Percentiles rank a stretch among this genome's conserved stretches.
Conservation (phyloP, 2,113 vertebrate species). For the Diphyllodes magnificus region DNA sequence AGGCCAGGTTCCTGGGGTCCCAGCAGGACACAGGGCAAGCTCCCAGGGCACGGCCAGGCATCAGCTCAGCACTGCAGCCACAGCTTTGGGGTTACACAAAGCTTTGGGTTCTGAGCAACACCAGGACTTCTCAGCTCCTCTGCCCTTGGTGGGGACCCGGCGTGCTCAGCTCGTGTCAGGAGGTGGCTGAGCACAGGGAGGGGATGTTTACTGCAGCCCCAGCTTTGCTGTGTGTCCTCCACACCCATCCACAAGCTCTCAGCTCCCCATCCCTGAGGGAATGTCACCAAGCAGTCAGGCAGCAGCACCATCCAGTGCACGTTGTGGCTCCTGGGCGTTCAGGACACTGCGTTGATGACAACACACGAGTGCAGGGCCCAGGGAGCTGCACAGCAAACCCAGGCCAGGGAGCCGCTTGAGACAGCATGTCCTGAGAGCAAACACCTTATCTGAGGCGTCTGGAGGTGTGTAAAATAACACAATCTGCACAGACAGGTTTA, state of each 20-base stretch:
- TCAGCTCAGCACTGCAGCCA: not conserved
- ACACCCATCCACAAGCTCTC: not conserved
- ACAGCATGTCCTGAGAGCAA: not conserved
- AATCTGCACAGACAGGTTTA: not conserved
- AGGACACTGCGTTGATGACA: not conserved
- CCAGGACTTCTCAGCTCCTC: not conserved
- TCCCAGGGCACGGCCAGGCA: rapidly evolving
- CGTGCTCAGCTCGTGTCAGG: not conserved
- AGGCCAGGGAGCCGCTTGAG: rapidly evolving
- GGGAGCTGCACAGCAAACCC: not conserved
- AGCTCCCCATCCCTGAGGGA: not conserved
- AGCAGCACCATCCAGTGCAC: not conserved
- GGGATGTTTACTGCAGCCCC: not conserved
- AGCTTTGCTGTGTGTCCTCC: not conserved
- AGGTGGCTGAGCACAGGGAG: not conserved
- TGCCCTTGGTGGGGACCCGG: not conserved
- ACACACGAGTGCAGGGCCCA: not conserved
- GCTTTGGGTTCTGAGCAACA: not conserved
- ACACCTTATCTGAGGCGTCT: not conserved
- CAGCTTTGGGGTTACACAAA: not conserved
- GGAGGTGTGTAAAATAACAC: not conserved
- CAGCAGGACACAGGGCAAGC: not conserved
- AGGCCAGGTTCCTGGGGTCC: not conserved
- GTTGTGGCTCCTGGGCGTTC: not conserved
- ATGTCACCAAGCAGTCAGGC: not conserved